Conservation (phyloP, 2,888 invertebrate species). For the Cepaea hortensis region DNA sequence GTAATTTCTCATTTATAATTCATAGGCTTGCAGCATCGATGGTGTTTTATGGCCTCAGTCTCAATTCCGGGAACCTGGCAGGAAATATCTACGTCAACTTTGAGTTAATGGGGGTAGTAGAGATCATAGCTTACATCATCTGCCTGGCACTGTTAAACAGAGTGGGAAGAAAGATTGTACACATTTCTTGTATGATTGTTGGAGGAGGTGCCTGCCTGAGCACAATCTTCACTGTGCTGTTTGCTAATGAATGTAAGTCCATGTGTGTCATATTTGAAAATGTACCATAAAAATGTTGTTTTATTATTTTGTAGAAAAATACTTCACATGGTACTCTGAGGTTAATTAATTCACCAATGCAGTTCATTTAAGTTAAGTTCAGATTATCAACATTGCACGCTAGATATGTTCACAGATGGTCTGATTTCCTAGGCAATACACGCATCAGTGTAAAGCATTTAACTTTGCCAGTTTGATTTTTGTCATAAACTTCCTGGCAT, state of each 20-base stretch:
- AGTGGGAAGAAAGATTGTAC: constrained; percentile 60
- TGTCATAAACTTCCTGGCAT: too few species aligned
- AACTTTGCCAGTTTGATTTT: too few species aligned
- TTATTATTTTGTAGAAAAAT: too few species aligned
- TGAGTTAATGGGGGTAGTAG: constrained; percentile 62
- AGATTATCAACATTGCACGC: too few species aligned
- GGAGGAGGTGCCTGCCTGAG: constrained; percentile 60
- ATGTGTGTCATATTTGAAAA: background rate
- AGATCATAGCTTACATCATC: constrained; percentile 60
- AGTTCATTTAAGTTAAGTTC: too few species aligned
- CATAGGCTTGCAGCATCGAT: constrained; percentile 64
- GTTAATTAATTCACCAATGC: too few species aligned
- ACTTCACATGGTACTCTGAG: too few species aligned
- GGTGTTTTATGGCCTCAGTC: constrained; percentile 68
- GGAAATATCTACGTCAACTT: constrained; percentile 69
- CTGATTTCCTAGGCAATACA: too few species aligned
- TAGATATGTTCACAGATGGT: too few species aligned
- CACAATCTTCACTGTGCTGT: constrained; percentile 56
- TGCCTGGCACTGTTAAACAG: constrained; percentile 63
- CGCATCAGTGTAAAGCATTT: too few species aligned
- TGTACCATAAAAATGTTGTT: too few species aligned
- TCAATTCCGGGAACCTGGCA: constrained; percentile 63
- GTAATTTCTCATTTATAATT: background rate
- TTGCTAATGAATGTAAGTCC: constrained; percentile 45
- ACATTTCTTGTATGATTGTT: constrained; percentile 57